Evolutionary conservation across 2,797 vertebrate species (phyloP).

Genomic region (Bryconaethiops microstoma): DNA sequence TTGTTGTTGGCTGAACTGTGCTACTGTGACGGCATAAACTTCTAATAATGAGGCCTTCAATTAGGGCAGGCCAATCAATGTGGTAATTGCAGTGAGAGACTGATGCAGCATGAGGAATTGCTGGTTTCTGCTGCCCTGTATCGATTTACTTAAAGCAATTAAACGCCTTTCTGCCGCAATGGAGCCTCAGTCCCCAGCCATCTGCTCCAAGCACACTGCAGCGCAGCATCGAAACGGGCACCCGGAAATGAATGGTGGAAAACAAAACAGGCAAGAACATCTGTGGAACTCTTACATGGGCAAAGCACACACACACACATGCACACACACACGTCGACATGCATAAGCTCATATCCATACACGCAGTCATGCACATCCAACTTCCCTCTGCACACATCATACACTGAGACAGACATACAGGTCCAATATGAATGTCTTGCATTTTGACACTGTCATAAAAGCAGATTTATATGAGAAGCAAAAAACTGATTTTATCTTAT

Average conservation of each 20-base stretch:
- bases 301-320: neutral
- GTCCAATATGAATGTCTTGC: constrained; percentile 5
- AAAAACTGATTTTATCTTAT: too few species aligned
- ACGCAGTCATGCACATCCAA: neutral
- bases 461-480: too few species aligned
- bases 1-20: constrained; percentile 52
- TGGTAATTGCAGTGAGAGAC: constrained; percentile 73
- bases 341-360: neutral
- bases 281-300: constrained; percentile 29
- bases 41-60: constrained; percentile 73
- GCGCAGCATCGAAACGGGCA: constrained; percentile 48
- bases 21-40: constrained; percentile 62
- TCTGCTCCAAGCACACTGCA: constrained; percentile 68
- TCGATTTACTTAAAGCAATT: constrained; percentile 81
- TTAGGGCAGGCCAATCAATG: constrained; percentile 77
- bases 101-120: constrained; percentile 70
- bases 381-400: neutral
- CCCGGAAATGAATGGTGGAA: constrained; percentile 51
- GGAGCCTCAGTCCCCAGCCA: constrained; percentile 72
- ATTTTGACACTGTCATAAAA: neutral
- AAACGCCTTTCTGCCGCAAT: constrained; percentile 72
- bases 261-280: constrained; percentile 41
- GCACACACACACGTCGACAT: neutral
- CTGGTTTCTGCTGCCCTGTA: constrained; percentile 68
- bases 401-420: neutral